Evolutionary conservation across 2,888 invertebrate genomes (phyloP).

Genomic region (Zhuqinia jingwanae): DNA sequence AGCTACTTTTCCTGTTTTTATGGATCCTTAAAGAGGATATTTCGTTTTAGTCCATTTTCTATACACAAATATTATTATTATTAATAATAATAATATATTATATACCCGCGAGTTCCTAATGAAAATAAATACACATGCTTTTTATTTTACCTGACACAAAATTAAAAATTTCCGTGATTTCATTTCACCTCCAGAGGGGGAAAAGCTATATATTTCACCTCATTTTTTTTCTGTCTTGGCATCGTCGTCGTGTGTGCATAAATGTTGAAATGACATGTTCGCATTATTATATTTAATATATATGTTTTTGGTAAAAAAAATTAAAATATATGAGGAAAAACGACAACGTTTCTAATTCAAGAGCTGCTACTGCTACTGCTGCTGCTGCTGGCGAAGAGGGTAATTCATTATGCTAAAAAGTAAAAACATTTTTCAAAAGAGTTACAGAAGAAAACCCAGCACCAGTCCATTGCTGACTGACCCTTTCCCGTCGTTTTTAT

Average conservation of each 20-base stretch:
- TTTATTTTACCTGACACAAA: constrained; percentile 19
- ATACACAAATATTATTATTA: not conserved
- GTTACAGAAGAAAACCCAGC: constrained; percentile 42
- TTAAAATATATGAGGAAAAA: constrained; percentile 34
- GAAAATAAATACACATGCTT: not conserved
- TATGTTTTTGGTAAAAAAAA: constrained; percentile 26
- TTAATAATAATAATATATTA: no score
- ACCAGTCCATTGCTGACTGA: constrained; percentile 42
- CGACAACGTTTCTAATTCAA: constrained; percentile 21
- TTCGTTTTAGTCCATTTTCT: constrained; percentile 43
- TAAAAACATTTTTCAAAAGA: constrained; percentile 42
- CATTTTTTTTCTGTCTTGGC: constrained; percentile 35
- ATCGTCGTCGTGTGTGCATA: constrained; percentile 30
- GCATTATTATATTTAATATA: constrained; percentile 36
- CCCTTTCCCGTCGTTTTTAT: constrained; percentile 23
- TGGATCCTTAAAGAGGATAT: constrained; percentile 43
- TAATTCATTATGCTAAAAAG: constrained; percentile 65
- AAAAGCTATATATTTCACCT: constrained; percentile 46
- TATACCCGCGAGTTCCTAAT: no score
- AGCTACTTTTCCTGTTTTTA: constrained; percentile 44
- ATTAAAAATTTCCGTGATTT: constrained; percentile 65
- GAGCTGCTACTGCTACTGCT: no score
- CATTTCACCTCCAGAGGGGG: constrained; percentile 15
- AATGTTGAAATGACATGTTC: constrained; percentile 62
- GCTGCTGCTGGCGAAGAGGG: no score